Conservation (phyloP, 2,888 invertebrate species). For the Drosophila leonis region DNA sequence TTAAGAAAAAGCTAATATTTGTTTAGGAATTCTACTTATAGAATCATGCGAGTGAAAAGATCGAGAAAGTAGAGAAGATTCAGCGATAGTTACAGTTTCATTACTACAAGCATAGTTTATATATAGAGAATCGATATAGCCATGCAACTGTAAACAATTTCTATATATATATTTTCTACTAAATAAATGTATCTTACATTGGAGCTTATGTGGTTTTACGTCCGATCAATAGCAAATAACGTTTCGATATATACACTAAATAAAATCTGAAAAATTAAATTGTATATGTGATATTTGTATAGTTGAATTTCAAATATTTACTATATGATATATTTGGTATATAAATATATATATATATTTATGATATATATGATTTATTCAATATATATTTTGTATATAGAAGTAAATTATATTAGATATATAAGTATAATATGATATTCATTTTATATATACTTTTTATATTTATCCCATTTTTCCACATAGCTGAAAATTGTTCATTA, state of each 20-base stretch:
- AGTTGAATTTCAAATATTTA: not conserved
- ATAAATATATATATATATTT: conserved; percentile 10
- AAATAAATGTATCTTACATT: conserved; percentile 31
- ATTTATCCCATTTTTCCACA: not conserved
- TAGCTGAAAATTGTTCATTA: not conserved
- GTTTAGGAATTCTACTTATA: not conserved
- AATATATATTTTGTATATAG: conserved; percentile 1
- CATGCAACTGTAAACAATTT: conserved; percentile 22
- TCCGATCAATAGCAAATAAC: conserved; percentile 33
- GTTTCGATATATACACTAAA: conserved; percentile 25
- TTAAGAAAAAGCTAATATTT: not conserved
- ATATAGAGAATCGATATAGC: not conserved
- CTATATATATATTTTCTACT: conserved; percentile 6
- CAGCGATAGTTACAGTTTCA: not conserved
- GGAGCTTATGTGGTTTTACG: conserved; percentile 25
- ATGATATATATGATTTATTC: not conserved
- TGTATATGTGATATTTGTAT: conserved; percentile 10
- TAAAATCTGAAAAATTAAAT: conserved; percentile 23
- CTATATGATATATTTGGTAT: conserved; percentile 2
- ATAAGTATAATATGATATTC: not conserved
- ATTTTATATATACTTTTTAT: not conserved
- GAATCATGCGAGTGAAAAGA: not conserved
- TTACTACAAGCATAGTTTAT: conserved; percentile 3
- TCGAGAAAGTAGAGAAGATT: not conserved
- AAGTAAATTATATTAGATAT: not conserved